phyloP scores from a whole-genome alignment of 2,797 vertebrate species.

The Hipposideros larvatus region DNA sequence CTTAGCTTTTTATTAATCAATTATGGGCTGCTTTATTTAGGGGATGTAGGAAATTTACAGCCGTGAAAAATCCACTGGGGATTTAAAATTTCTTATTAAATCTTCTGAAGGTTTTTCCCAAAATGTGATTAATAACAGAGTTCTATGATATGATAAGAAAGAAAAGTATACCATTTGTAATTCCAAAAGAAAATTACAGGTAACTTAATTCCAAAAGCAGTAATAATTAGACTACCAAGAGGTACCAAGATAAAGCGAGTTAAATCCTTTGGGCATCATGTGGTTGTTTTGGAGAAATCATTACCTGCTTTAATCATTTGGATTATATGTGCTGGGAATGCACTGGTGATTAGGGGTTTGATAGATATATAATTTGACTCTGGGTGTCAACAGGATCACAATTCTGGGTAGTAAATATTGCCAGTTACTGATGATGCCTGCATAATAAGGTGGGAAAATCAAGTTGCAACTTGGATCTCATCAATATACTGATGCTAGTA shows the following conservation, averaged over 20 bases:
- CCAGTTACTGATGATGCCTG: slow-evolving; percentile 70
- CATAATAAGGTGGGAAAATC: slow-evolving; percentile 61
- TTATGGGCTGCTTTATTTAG: slow-evolving; percentile 81
- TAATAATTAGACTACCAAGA: slow-evolving; percentile 86
- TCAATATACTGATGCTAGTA: slow-evolving; percentile 75
- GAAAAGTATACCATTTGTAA: slow-evolving; percentile 81
- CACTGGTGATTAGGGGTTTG: slow-evolving; percentile 81
- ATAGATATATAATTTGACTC: slow-evolving; percentile 83
- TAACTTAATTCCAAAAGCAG: slow-evolving; percentile 86
- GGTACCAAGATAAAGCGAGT: slow-evolving; percentile 78
- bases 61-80: slow-evolving; percentile 74
- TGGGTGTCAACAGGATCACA: slow-evolving; percentile 82
- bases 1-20: slow-evolving; percentile 87
- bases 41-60: slow-evolving; percentile 60
- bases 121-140: slow-evolving; percentile 85
- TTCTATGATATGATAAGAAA: slow-evolving; percentile 86
- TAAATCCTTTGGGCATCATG: slow-evolving; percentile 84
- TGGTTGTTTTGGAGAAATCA: slow-evolving; percentile 85
- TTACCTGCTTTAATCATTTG: slow-evolving; percentile 83
- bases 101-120: slow-evolving; percentile 75
- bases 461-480: slow-evolving; percentile 72
- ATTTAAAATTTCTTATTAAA: slow-evolving; percentile 81
- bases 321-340: slow-evolving; percentile 79
- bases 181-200: slow-evolving; percentile 86
- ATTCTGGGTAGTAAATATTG: slow-evolving; percentile 77